phyloP scores from a whole-genome alignment of 2,113 vertebrate species.

The Microtus pennsylvanicus region DNA sequence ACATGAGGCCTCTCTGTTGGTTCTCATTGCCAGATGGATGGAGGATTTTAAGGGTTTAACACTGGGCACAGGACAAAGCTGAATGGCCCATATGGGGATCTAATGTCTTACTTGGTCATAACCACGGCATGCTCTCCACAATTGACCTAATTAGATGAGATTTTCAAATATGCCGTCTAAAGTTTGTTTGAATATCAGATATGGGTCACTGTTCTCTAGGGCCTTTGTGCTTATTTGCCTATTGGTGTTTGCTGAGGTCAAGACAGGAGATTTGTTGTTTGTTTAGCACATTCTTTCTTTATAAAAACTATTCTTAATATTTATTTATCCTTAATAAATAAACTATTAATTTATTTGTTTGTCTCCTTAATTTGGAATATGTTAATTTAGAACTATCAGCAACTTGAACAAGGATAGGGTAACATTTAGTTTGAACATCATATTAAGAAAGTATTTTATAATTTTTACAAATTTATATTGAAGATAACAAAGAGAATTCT shows the following conservation, averaged over 20 bases:
- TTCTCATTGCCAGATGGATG: constrained; percentile 65
- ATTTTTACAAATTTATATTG: constrained; percentile 34
- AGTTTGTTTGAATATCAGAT: constrained; percentile 48
- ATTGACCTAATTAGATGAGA: constrained; percentile 73
- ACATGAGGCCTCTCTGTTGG: not conserved
- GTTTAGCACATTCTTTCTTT: not conserved
- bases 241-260: constrained; percentile 28
- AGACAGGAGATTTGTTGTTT: not conserved
- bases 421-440: constrained; percentile 16
- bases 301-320: constrained; percentile 3
- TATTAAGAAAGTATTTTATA: constrained; percentile 10
- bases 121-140: constrained; percentile 25
- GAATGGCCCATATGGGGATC: constrained; percentile 25
- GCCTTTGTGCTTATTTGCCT: not conserved
- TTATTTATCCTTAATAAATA: too few species aligned
- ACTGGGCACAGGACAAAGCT: constrained; percentile 26
- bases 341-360: constrained; percentile 44
- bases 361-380: constrained; percentile 39
- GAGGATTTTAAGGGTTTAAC: constrained; percentile 63
- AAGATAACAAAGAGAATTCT: not conserved
- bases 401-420: constrained; percentile 20
- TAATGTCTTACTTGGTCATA: constrained; percentile 38
- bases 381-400: constrained; percentile 51
- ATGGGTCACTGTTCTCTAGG: constrained; percentile 13
- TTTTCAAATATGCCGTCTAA: constrained; percentile 60